Evolutionary conservation across 2,888 invertebrate genomes (phyloP), one percentile per base, ranked within the genome.

Genomic region (Ormyrus rosae): DNA sequence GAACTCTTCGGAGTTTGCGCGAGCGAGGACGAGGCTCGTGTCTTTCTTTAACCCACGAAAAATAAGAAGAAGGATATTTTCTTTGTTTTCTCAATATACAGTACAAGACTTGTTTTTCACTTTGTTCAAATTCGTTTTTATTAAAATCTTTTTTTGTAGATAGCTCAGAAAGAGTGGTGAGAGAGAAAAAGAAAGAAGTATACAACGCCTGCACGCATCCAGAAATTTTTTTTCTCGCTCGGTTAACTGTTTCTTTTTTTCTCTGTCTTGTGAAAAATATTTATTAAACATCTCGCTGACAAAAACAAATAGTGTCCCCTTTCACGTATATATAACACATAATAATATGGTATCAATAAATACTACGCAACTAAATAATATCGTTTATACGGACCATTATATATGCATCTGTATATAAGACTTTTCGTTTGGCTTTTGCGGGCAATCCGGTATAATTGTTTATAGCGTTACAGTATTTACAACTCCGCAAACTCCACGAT

Each of bases 321-420:
- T 71, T 80, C 73, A 71, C 76, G 77, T 73, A 72, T 80, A 74
- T 82, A 78, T 82, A 80, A 82, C 78, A 83, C 81, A 85, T 85
- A 86, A 87, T 78, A 80, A 76, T 73, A 85, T 86, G 84, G 83
- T 87, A 86, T 86, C 84, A 88, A 90, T 90, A 90, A 90, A 90
- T 90, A 90, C 85, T 88, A 88, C 85, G 84, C 84, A 87, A 86
- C 88, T 88, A 89, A 87, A 87, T 85, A 84, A 84, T 84, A 86
- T 85, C 78, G 78, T 81, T 81, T 78, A 78, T 83, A 80, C 80
- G 79, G 74, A 74, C 77, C 61, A 73, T 77, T 80, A 80, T 78
- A 71, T 73, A 82, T 81, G 76, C 78, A 75, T 82, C 70, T 82
- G 74, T 82, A 78, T 80, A 78, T 80, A 78, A 80, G 82, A 80